A percentile compares a stretch with the other conserved stretches of the same genome.
These are phyloP conservation scores for Nomada ruficornis DNA, from an alignment of 2,888 invertebrate species.

Conservation along the genomic window DNA sequence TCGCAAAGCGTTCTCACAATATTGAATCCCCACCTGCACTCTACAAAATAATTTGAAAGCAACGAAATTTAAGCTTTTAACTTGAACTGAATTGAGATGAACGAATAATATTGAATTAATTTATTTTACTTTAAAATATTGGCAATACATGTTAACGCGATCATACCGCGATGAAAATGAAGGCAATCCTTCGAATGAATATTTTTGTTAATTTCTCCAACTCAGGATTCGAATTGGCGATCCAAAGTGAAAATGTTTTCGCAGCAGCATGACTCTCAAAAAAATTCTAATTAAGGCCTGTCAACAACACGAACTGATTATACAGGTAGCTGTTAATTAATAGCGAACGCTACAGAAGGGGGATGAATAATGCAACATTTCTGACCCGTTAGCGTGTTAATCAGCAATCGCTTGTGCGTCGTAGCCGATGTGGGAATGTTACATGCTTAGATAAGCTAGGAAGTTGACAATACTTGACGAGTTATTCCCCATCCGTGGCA, in stretches of 20 bases:
- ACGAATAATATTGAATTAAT: no score
- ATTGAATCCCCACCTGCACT: no score
- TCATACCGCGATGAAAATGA: no score
- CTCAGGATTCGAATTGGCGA: not conserved
- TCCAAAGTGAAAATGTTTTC: conserved; percentile 11
- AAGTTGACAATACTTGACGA: conserved; percentile 59
- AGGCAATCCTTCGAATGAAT: not conserved
- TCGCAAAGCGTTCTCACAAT: no score
- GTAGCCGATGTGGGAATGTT: conserved; percentile 29
- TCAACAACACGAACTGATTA: conserved; percentile 49
- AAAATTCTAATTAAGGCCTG: conserved; percentile 56
- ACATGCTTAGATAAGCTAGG: conserved; percentile 61
- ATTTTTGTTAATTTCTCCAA: conserved; percentile 8
- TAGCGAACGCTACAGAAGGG: conserved; percentile 16
- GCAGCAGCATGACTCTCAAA: conserved; percentile 23
- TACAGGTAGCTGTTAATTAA: conserved; percentile 46
- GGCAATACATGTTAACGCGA: no score
- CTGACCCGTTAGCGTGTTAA: conserved; percentile 52
- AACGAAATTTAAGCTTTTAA: no score
- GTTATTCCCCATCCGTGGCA: conserved; percentile 42
- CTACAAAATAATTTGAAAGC: no score
- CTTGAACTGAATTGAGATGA: no score
- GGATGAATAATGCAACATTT: conserved; percentile 57
- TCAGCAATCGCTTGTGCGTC: conserved; percentile 23
- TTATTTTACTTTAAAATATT: no score